Evolutionary conservation across 2,797 vertebrate species (phyloP).

Genomic region (Hydrolagus colliei): DNA sequence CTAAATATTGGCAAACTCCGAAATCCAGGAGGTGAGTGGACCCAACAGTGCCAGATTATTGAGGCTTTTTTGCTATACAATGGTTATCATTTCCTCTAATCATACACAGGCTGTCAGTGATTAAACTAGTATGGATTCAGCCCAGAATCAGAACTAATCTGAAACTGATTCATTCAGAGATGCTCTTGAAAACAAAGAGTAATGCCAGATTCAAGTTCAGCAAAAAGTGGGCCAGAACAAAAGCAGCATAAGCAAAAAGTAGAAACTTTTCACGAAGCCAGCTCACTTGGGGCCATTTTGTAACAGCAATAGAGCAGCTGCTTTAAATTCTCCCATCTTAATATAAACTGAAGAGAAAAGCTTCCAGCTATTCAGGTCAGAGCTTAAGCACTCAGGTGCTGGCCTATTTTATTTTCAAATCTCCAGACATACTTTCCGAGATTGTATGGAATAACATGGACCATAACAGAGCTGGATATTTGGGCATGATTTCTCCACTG

Average conservation of each 20-base stretch:
- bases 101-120: no score
- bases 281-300: background rate
- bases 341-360: background rate
- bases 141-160: background rate
- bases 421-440: background rate
- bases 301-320: background rate
- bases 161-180: background rate
- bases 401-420: background rate
- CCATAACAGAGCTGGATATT: background rate
- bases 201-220: background rate
- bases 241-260: background rate
- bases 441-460: background rate
- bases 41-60: no score
- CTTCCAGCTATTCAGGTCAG: background rate
- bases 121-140: background rate
- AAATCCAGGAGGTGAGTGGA: no score
- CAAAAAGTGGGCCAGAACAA: background rate
- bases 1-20: no score
- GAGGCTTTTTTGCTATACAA: no score
- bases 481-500: no score
- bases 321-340: background rate
- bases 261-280: background rate
- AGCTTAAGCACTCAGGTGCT: background rate
- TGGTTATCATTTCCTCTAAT: no score
- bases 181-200: background rate